Conservation (phyloP, 1,140 invertebrate species). For the Sarcophaga peregrina region DNA sequence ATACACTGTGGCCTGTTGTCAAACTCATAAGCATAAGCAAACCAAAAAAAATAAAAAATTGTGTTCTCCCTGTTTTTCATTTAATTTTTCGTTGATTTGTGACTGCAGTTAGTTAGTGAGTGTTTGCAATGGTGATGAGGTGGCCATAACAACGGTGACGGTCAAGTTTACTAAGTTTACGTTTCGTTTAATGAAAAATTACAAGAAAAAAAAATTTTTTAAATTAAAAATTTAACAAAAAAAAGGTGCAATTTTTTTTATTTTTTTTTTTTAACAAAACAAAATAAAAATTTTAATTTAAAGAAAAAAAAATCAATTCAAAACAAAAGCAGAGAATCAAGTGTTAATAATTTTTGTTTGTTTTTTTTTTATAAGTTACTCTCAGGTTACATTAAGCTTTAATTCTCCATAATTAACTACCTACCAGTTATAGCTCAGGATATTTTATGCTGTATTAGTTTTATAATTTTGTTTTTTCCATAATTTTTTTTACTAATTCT, state of each 20-base stretch:
- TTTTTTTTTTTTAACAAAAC: too few species aligned
- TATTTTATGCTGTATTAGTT: neutral
- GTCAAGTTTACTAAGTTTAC: neutral
- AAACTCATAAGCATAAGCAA: too few species aligned
- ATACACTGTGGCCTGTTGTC: too few species aligned
- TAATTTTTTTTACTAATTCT: too few species aligned
- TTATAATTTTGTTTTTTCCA: too few species aligned
- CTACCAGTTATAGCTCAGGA: constrained; percentile 5
- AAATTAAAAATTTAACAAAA: neutral
- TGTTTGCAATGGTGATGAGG: neutral
- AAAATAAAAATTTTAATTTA: neutral
- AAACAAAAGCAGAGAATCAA: neutral
- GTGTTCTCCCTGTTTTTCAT: too few species aligned
- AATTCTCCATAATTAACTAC: neutral
- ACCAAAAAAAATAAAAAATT: too few species aligned
- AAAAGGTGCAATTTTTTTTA: neutral
- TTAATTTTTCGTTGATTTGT: too few species aligned
- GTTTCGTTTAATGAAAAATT: neutral
- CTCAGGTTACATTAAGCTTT: too few species aligned
- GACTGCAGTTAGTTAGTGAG: neutral
- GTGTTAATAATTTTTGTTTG: neutral
- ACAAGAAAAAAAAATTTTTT: neutral
- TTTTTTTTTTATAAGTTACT: too few species aligned
- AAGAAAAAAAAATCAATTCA: neutral
- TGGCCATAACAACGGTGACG: neutral